Evolutionary conservation across 2,797 vertebrate species (phyloP).

Genomic region (Phoebastria nigripes): DNA sequence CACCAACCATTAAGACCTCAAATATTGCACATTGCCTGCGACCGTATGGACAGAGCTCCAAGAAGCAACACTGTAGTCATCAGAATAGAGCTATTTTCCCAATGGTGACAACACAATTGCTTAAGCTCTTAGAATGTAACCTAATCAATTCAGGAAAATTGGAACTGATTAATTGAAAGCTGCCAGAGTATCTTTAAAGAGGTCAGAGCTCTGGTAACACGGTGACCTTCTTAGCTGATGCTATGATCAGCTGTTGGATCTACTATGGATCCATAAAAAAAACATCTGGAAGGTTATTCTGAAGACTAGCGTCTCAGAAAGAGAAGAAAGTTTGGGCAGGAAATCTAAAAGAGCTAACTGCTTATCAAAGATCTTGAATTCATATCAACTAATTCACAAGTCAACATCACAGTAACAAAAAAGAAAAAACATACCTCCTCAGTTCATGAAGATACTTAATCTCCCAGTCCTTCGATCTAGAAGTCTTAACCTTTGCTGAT

Average conservation of each 20-base stretch:
- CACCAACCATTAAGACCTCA: background rate
- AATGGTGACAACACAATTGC: background rate
- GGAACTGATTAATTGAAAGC: background rate
- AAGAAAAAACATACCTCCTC: background rate
- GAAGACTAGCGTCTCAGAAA: background rate
- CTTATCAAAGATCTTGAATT: background rate
- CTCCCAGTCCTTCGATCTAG: background rate
- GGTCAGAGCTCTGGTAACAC: background rate
- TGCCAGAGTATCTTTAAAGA: background rate
- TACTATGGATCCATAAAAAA: background rate
- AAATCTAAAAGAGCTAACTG: background rate
- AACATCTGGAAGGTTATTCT: background rate
- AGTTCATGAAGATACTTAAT: background rate
- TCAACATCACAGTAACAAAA: background rate
- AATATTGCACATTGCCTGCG: accelerated
- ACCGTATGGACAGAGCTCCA: background rate
- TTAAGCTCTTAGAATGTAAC: background rate
- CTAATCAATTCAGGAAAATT: background rate
- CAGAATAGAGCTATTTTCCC: background rate
- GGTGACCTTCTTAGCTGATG: background rate
- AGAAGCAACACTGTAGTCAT: background rate
- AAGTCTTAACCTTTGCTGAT: background rate
- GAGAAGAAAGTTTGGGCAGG: background rate
- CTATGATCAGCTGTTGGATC: background rate
- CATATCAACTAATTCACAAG: background rate